These are phyloP conservation scores for Parauchenoglanis ngamensis DNA, from an alignment of 2,797 vertebrate genomes.

Conservation along the genomic window DNA sequence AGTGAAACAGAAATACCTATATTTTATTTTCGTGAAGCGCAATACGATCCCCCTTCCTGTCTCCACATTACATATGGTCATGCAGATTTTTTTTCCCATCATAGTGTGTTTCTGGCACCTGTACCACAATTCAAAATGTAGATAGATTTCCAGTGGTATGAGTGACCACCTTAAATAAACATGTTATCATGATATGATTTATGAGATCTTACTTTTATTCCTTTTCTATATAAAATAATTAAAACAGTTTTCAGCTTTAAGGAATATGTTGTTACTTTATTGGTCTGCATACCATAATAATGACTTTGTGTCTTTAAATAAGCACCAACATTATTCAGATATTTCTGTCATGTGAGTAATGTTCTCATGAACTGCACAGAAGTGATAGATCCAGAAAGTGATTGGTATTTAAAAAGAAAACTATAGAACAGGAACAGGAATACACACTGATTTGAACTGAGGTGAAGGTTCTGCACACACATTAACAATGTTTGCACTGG, in stretches of 20 bases:
- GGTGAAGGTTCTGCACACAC: not conserved
- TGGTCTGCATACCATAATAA: not conserved
- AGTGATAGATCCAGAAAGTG: not conserved
- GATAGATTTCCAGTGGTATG: conserved; percentile 56
- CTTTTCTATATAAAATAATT: not conserved
- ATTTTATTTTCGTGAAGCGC: not conserved
- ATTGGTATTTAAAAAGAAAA: conserved; percentile 30
- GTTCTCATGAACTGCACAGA: not conserved
- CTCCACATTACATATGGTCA: not conserved
- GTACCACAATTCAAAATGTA: conserved; percentile 19
- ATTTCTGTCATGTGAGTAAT: not conserved
- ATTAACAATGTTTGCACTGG: conserved; percentile 9
- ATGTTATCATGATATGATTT: not conserved
- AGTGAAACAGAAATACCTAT: not conserved
- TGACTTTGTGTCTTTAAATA: not conserved
- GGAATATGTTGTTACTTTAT: not conserved
- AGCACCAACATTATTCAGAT: not conserved
- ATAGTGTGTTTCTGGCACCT: not conserved
- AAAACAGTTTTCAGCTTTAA: not conserved
- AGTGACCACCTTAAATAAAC: conserved; percentile 56
- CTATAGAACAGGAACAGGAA: conserved; percentile 12
- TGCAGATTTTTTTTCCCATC: not conserved
- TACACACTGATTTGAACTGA: conserved; percentile 20
- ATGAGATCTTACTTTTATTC: not conserved
- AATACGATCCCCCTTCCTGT: not conserved